phyloP scores from a whole-genome alignment of 2,113 vertebrate species.

The Coryphaenoides rupestris region DNA sequence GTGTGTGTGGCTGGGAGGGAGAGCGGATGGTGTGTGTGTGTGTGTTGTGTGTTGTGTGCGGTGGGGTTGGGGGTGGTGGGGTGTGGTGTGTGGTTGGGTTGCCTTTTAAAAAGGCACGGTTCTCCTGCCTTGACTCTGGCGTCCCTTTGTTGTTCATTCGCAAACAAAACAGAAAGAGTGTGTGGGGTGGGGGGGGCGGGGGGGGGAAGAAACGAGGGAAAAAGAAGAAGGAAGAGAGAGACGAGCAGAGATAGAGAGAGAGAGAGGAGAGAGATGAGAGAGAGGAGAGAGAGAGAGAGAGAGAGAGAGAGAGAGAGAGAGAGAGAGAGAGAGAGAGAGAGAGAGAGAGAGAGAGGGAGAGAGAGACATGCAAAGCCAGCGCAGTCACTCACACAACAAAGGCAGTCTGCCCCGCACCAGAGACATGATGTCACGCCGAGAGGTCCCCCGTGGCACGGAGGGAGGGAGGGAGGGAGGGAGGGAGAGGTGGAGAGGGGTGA shows the following conservation, averaged over 20 bases:
- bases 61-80: constrained; percentile 24
- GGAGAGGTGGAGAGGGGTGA: constrained; percentile 11
- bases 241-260: too few relatives aligned
- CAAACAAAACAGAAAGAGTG: constrained; percentile 69
- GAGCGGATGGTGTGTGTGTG: constrained; percentile 22
- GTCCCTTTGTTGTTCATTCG: constrained; percentile 67
- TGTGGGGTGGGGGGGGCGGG: constrained; percentile 10
- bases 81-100: constrained; percentile 48
- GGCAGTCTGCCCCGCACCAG: constrained; percentile 55
- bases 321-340: too few relatives aligned
- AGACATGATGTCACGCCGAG: constrained; percentile 65
- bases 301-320: too few relatives aligned
- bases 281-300: too few relatives aligned
- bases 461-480: too few relatives aligned
- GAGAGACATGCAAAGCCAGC: constrained; percentile 38
- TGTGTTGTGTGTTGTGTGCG: too few relatives aligned
- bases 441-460: constrained; percentile 60
- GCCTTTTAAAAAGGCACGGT: constrained; percentile 57
- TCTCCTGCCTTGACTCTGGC: constrained; percentile 59
- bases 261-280: too few relatives aligned
- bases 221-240: too few relatives aligned
- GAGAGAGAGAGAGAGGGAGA: constrained; percentile 30
- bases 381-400: constrained; percentile 60
- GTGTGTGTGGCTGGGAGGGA: too few relatives aligned
- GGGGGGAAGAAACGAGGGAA: too few relatives aligned